Conservation (phyloP, 2,113 vertebrate genomes). For the Monarcha castaneiventris region DNA sequence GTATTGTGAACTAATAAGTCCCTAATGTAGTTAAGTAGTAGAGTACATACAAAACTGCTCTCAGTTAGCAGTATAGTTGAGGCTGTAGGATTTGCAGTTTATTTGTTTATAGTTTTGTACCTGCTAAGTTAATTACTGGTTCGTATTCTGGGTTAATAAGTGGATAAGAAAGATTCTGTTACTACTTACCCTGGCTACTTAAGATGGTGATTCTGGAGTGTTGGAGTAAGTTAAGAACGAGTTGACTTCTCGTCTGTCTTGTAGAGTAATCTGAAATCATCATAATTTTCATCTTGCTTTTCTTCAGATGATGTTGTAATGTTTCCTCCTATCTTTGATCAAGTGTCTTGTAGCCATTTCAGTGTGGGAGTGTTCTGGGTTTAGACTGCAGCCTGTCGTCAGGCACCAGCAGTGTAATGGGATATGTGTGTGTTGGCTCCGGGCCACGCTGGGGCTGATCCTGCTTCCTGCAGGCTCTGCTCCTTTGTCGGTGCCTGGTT, state of each 20-base stretch:
- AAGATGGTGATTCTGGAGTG: neutral
- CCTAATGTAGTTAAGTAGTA: neutral
- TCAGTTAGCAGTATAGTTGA: neutral
- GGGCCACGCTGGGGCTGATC: neutral
- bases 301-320: neutral
- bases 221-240: neutral
- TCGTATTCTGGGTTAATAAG: neutral
- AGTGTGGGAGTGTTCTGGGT: neutral
- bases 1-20: neutral
- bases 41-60: neutral
- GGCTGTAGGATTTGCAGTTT: neutral
- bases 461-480: neutral
- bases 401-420: neutral
- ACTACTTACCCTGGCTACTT: slow-evolving; percentile 10
- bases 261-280: neutral
- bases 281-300: neutral
- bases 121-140: neutral
- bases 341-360: neutral
- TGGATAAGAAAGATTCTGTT: neutral
- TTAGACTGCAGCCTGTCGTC: neutral
- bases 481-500: neutral
- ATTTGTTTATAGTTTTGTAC: neutral
- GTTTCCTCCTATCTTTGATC: neutral
- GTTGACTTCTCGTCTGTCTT: neutral
- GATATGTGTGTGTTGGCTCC: neutral